phyloP scores from a whole-genome alignment of 2,888 invertebrate species.

The Chrysolina haemoptera region DNA sequence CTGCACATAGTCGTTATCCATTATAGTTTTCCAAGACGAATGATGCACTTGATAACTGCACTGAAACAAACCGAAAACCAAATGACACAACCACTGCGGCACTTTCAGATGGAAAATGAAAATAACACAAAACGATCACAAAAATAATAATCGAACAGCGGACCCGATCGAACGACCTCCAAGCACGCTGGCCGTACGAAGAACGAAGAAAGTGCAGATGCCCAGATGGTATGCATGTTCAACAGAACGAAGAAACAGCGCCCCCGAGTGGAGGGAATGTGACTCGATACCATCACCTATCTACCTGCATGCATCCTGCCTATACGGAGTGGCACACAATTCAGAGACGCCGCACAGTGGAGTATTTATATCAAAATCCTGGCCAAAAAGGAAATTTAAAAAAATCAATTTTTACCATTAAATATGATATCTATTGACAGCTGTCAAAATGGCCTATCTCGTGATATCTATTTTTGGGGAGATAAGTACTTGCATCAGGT shows the following conservation, averaged over 20 bases:
- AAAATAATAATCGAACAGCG: conserved; percentile 29
- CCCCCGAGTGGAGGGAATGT: conserved; percentile 57
- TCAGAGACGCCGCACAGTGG: conserved; percentile 26
- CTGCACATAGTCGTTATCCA: conserved; percentile 46
- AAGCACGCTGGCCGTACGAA: conserved; percentile 34
- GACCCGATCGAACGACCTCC: conserved; percentile 18
- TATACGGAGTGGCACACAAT: conserved; percentile 44
- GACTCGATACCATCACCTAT: conserved; percentile 53
- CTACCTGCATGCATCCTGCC: conserved; percentile 57
- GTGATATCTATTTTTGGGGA: too few species aligned
- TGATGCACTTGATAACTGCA: conserved; percentile 33
- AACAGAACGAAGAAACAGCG: conserved; percentile 47
- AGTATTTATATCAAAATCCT: too few species aligned
- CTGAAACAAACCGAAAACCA: conserved; percentile 29
- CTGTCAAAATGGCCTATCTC: too few species aligned
- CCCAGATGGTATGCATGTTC: conserved; percentile 42
- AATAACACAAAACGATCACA: conserved; percentile 36
- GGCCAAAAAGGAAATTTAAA: too few species aligned
- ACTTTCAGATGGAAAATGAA: conserved; percentile 23
- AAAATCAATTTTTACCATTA: too few species aligned
- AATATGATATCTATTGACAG: too few species aligned
- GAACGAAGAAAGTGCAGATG: conserved; percentile 42
- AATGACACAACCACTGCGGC: conserved; percentile 29
- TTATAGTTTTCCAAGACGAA: conserved; percentile 36
- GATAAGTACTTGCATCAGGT: too few species aligned